Evolutionary conservation across 2,888 invertebrate species (phyloP).

Genomic region (Dasysyrphus tricinctus): DNA sequence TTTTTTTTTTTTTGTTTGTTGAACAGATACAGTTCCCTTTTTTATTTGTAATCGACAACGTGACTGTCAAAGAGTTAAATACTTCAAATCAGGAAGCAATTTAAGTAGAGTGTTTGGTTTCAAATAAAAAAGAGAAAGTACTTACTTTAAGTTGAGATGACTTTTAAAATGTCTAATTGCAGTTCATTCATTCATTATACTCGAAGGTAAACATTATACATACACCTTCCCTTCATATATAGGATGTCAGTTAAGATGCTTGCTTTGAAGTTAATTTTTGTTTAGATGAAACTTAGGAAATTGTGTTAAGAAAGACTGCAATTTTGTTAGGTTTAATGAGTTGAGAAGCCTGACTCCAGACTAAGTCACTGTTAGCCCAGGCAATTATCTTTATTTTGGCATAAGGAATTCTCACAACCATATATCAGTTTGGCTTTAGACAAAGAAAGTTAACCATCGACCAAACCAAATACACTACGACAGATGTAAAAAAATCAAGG

Average conservation of each 20-base stretch:
- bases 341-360: neutral
- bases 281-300: neutral
- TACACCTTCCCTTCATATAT: neutral
- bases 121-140: conserved; percentile 34
- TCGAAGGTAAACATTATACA: neutral
- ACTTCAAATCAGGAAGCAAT: conserved; percentile 61
- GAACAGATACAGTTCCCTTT: conserved; percentile 12
- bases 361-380: no score
- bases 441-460: no score
- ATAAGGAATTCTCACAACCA: no score
- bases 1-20: neutral
- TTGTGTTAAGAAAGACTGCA: no score
- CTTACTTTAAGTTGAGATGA: neutral
- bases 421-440: no score
- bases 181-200: neutral
- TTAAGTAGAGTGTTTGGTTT: conserved; percentile 48
- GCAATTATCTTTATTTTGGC: no score
- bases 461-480: no score
- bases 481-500: no score
- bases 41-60: conserved; percentile 41
- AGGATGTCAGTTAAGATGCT: neutral
- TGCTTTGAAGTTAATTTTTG: neutral
- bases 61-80: conserved; percentile 62
- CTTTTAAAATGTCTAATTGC: conserved; percentile 15
- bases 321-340: neutral